Base-by-base conservation (phyloP, 1,140 invertebrate species). In the Augochlora pura region DNA sequence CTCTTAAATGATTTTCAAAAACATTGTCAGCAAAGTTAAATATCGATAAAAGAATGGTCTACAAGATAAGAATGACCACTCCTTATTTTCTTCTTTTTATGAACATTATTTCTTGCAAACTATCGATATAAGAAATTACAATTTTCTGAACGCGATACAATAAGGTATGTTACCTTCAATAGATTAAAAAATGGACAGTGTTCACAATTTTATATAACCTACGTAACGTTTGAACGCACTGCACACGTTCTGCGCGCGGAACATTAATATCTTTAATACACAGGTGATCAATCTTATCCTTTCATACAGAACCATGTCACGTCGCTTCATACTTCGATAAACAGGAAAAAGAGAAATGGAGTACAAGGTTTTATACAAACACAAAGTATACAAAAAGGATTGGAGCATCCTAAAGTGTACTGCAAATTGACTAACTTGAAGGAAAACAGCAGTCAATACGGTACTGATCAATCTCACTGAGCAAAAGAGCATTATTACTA, bases 371-470 rank as follows among this genome's bases (percentile, higher is more conserved):
- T 81, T 42, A 32, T 52, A 67, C 21, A 68, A 83, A 75, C 63
- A 71, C 72, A 77, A 81, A 32, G 67, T 81, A 62, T 66, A 70
- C 23, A 76, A 64, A n/a, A 65, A 74, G 71, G 77, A 79, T 52
- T 57, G 18, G 21, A 85, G 21, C 74, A 80, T 77, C 6, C 42
- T 75, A 54, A 60, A 70, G 32, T 57, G 32, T 65, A 78, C 60
- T 42, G 69, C 18, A 66, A 46, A 84, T 63, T 76, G 10, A 70
- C 73, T 38, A 60, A 81, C 71, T 85, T 83, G 71, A 85, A 78
- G 74, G 77, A 83, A 81, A 87, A 89, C 79, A 85, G 63, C 71
- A 79, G 81, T 79, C 85, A 88, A 81, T 87, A 79, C 72, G 60
- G 32, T 68, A 73, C 62, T 68, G 69, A 86, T 86, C 71, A 83